Evolutionary conservation across 2,797 vertebrate genomes (phyloP), one percentile per base, ranked within the genome.

Genomic region (Anguilla obscura): DNA sequence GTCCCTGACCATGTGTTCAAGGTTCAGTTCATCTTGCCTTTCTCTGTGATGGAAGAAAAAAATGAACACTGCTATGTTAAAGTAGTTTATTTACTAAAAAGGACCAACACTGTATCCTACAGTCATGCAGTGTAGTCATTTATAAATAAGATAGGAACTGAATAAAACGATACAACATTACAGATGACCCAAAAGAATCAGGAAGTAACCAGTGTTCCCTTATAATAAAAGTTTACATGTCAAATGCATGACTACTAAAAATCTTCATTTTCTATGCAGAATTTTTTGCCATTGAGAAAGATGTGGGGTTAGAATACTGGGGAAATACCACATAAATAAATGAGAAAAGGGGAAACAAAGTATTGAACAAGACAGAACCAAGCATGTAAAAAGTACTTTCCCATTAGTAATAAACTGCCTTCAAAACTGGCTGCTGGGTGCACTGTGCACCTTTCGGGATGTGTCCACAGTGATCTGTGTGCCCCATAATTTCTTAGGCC

Each of bases 11-110:
- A 0, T 79, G 12, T 40, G 33, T 79, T 6, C n/a, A 40, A 27
- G 16, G 33, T 0, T 79, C 27, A 54, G 40, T 50, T 48, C 45
- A n/a, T 6, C 45, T n/a, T 50, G 33, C 40, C 76, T 50, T 21
- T 36, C 60, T 50, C 45, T 24, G 45, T 33, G 48, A 87, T 30
- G 79, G 10, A 87, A 63, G 2, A 63, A 52, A 63, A 7, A 63
- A 52, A 48, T 58, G 87, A 88, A 87, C 86, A 92, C 91, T 87
- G 88, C 93, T 92, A 33, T 30, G 12, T 14, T 89, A 94, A 95
- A 88, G 54, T 10, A 0, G n/a, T 95, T 95, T 95, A 95, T 95
- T 95, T 76, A 93, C 90, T 92, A 95, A 94, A 95, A 93, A 93
- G 92, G 90, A 93, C 92, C 93, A 93, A 92, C 74, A 79, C 93